phyloP scores from a whole-genome alignment of 2,797 vertebrate genomes.

The Chrysolophus pictus region DNA sequence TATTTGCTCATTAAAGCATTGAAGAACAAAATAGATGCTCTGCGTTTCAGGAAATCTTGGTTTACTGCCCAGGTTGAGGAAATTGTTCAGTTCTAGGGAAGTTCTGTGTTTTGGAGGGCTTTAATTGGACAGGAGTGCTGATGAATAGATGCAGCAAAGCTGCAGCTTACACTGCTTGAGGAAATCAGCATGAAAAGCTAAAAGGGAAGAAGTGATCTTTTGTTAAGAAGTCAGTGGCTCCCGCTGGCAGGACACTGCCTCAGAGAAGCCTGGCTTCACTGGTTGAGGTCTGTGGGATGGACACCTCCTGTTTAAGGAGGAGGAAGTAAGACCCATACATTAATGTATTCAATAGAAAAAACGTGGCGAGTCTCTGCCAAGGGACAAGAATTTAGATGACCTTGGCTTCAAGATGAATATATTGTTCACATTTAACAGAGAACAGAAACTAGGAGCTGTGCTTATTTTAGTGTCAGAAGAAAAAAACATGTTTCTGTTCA shows the following conservation, averaged over 20 bases:
- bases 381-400: slow-evolving; percentile 28
- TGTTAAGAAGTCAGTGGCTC: background rate
- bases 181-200: background rate
- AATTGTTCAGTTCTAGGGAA: background rate
- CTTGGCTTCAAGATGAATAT: slow-evolving; percentile 30
- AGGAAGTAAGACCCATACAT: background rate
- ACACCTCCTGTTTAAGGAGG: background rate
- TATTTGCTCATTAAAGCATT: background rate
- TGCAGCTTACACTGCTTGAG: background rate
- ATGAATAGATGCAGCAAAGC: background rate
- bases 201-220: background rate
- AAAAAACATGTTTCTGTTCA: slow-evolving; percentile 54
- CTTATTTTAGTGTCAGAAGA: slow-evolving; percentile 34
- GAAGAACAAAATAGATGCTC: background rate
- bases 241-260: background rate
- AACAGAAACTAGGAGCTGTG: slow-evolving; percentile 50
- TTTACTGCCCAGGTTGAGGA: background rate
- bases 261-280: background rate
- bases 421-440: slow-evolving; percentile 51
- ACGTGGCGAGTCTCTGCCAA: background rate
- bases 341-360: slow-evolving; percentile 15
- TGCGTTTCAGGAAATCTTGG: background rate
- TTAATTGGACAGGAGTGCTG: background rate
- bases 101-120: background rate
- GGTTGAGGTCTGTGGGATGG: background rate